Conservation (phyloP, 2,113 vertebrate species). For the Pleuronectes platessa region DNA sequence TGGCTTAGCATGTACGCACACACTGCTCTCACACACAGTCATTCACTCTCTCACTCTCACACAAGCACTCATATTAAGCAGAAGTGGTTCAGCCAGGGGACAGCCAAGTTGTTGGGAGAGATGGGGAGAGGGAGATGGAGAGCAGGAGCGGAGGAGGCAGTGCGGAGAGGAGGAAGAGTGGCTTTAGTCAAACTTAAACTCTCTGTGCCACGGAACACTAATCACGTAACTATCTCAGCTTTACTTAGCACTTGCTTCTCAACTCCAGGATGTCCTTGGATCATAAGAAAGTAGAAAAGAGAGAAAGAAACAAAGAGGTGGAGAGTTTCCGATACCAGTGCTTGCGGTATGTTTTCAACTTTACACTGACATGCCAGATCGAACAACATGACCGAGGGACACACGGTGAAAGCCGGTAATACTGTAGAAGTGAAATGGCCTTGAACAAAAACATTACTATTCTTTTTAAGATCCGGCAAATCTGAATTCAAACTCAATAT, state of each 20-base stretch:
- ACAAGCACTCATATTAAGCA: slow-evolving; percentile 59
- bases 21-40: slow-evolving; percentile 6
- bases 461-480: background rate
- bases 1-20: slow-evolving; percentile 51
- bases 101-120: slow-evolving; percentile 60
- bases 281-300: slow-evolving; percentile 32
- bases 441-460: background rate
- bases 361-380: slow-evolving; percentile 7
- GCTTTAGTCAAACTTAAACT: slow-evolving; percentile 64
- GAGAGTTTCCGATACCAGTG: slow-evolving; percentile 7
- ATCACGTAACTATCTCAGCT: slow-evolving; percentile 52
- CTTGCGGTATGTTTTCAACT: slow-evolving; percentile 3
- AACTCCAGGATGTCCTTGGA: slow-evolving; percentile 47
- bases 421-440: background rate
- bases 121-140: slow-evolving; percentile 37
- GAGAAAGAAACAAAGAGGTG: slow-evolving; percentile 17
- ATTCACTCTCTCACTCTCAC: slow-evolving; percentile 24
- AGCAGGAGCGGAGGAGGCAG: slow-evolving; percentile 40
- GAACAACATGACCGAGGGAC: slow-evolving; percentile 6
- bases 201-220: slow-evolving; percentile 52
- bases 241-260: slow-evolving; percentile 48
- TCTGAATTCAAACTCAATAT: background rate
- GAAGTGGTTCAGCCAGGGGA: slow-evolving; percentile 72
- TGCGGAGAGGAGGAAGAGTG: slow-evolving; percentile 39
- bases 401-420: background rate